Percentiles rank a stretch among this genome's conserved stretches.
phyloP scores from a whole-genome alignment of 2,797 vertebrate genomes.

The Acropternis orthonyx region DNA sequence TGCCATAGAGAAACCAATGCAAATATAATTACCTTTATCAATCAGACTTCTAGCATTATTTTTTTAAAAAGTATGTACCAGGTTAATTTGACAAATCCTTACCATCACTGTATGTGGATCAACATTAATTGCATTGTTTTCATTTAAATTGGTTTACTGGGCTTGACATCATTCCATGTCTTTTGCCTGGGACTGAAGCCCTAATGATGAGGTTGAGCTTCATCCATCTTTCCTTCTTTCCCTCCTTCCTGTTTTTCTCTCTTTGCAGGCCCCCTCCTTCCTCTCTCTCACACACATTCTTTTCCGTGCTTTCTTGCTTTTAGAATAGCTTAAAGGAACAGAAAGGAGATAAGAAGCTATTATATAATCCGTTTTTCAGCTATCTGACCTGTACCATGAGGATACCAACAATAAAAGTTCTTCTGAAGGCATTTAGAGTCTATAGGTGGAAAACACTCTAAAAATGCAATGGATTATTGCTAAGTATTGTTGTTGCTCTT shows the following conservation, averaged over 20 bases:
- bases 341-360: neutral
- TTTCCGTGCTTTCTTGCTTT: neutral
- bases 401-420: neutral
- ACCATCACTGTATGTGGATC: neutral
- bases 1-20: neutral
- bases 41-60: neutral
- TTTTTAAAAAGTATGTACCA: neutral
- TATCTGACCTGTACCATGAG: neutral
- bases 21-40: conserved; percentile 17
- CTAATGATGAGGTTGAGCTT: neutral
- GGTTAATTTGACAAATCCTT: neutral
- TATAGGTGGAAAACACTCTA: neutral
- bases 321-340: neutral
- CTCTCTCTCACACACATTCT: no score
- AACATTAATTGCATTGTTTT: neutral
- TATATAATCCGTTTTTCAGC: neutral
- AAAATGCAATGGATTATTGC: conserved; percentile 7
- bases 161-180: neutral
- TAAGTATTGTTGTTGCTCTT: neutral
- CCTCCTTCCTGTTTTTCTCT: neutral
- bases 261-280: no score
- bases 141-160: neutral
- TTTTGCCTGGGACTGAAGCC: neutral
- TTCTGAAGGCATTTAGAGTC: neutral
- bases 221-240: neutral